Conservation (phyloP, 2,113 vertebrate species). For the Podarcis cretensis region DNA sequence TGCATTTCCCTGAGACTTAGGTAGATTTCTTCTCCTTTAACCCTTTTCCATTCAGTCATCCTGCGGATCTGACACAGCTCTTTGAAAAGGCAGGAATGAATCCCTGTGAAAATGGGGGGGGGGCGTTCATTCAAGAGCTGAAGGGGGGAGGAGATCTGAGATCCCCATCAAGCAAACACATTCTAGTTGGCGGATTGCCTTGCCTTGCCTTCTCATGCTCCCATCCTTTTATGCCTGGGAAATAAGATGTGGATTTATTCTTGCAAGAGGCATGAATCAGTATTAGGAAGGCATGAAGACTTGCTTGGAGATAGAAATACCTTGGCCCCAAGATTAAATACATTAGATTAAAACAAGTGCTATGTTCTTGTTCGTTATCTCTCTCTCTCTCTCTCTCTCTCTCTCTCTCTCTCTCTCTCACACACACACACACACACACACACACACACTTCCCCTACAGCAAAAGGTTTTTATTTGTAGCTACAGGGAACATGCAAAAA, state of each 20-base stretch:
- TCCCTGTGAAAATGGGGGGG: neutral
- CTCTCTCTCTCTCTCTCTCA: too few species aligned
- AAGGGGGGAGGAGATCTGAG: neutral
- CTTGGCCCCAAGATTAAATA: fast-evolving
- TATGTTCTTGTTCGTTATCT: neutral
- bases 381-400: too few species aligned
- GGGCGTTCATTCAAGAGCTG: fast-evolving
- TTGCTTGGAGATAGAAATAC: neutral
- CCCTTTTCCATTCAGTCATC: fast-evolving
- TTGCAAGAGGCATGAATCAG: neutral
- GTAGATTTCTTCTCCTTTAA: neutral
- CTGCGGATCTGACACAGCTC: fast-evolving
- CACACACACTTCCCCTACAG: neutral
- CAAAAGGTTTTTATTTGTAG: neutral
- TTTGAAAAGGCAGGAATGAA: neutral
- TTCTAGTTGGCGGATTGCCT: neutral
- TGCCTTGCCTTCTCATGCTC: neutral
- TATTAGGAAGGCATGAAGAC: neutral
- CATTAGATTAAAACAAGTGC: neutral
- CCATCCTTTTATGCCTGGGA: neutral
- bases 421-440: too few species aligned
- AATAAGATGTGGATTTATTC: neutral
- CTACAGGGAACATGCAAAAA: fast-evolving
- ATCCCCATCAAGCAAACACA: neutral
- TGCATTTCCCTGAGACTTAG: neutral